Base-by-base conservation (phyloP, 2,888 invertebrate genomes). In the Drosophila acutilabella region DNA sequence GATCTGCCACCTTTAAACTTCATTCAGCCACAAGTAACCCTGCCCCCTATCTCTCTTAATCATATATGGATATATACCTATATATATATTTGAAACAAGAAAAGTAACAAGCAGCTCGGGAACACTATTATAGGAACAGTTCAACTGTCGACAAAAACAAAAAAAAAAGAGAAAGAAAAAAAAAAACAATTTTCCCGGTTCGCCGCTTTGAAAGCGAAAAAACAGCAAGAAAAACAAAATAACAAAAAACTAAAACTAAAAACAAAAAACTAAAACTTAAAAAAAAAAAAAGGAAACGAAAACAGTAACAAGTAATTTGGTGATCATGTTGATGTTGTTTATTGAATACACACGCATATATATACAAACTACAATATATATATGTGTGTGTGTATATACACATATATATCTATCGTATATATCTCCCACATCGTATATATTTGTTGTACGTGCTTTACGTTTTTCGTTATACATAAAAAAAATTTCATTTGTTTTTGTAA, bases 261-360 rank as follows among this genome's bases (percentile, higher is more conserved):
- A 23, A 5, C 6, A 23, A 26, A 23, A 26, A 26, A 26, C 41
- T 16, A 38, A 45, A 38, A 26, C 16, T n/a, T 53, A 53, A 38
- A 47, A 57, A 53, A 38, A 47, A 57, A 53, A 38, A 47, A 33
- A 57, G 53, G 58, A 57, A 57, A 68, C 78, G 36, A 36, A 80
- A 71, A 61, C 62, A 64, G 68, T 64, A 78, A 69, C 69, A 76
- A 76, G 70, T 73, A 81, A 76, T 81, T 76, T 75, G 85, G 83
- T 86, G 86, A 86, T 86, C 82, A 80, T 74, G 73, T 86, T 80
- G 67, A 81, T 74, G 80, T 80, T 75, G 70, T 70, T 74, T 68
- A 80, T 50, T 54, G 60, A 45, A 56, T 40, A 60, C 48, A 57
- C 38, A 65, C 20, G 44, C 40, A 70, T 38, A 54, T 36, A 47